Evolutionary conservation across 2,113 vertebrate species (phyloP), one percentile per base, ranked within the genome.

Genomic region (Actinemys pallida): DNA sequence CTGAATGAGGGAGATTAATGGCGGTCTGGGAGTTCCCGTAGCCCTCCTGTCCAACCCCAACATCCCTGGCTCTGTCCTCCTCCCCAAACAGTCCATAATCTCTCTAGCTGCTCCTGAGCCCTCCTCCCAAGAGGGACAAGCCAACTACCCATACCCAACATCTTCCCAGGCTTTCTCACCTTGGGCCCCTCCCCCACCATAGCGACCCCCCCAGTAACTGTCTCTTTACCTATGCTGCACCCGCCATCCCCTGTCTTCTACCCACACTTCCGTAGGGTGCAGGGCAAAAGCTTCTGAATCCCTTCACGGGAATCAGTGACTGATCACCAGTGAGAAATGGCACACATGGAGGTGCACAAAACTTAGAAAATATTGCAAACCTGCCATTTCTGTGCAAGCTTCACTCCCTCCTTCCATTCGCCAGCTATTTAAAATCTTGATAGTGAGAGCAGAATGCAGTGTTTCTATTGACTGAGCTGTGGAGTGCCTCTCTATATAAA

Each of bases 361-460:
- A 75, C 35, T 19, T 42, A n/a, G n/a, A 39, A 75, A 69, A 69
- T 17, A 69, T 20, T 53, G 27, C 14, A 0, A 7, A 5, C 19
- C 17, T 35, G 2, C 31, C 35, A 2, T 47, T 25, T 57, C 6
- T 81, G 19, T 1, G 1, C 27, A 84, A 65, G 25, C 59, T 83
- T 57, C 80, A 82, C 56, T 52, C 54, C 92, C 42, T 81, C 25
- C 53, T 72, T 62, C 42, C 42, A 16, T 27, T 78, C 24, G 82
- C 54, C 93, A 94, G 96, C 94, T 96, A 93, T 96, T 96, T 97
- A 95, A 96, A 95, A 96, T 96, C 93, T 94, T 86, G 94, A 90
- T 95, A 87, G 93, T 95, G 94, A 92, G 94, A 95, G 91, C 25
- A 0, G 88, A 92, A 56, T 85, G 78, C 86, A 0, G 0, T 96